A percentile compares a stretch with the other conserved stretches of the same genome.
phyloP scores from a whole-genome alignment of 2,113 vertebrate genomes.

The Mixornis gularis region DNA sequence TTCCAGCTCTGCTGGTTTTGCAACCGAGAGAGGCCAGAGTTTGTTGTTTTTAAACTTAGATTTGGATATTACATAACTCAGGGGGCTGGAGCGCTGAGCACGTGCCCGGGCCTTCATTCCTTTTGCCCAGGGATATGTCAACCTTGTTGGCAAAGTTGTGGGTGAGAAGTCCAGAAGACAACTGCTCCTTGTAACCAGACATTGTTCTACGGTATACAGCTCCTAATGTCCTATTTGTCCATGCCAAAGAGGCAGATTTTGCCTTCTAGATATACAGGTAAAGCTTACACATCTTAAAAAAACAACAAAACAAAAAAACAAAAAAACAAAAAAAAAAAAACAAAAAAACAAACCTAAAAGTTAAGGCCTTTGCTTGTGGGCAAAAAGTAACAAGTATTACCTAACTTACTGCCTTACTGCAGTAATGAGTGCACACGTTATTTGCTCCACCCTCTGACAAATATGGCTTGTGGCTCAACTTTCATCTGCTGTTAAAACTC shows the following conservation, averaged over 20 bases:
- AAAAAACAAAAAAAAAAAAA: too few relatives aligned
- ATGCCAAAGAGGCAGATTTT: background rate
- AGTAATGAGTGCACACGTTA: background rate
- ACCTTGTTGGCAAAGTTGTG: background rate
- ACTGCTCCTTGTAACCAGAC: background rate
- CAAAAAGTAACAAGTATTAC: background rate
- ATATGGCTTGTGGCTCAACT: background rate
- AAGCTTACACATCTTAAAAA: background rate
- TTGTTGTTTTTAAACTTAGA: background rate
- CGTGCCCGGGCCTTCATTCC: background rate
- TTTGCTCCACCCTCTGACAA: background rate
- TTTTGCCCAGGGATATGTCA: background rate
- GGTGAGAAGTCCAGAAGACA: background rate
- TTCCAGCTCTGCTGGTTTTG: conserved; percentile 34
- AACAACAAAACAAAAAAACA: too few relatives aligned
- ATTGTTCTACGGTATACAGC: background rate
- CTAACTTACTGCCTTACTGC: background rate
- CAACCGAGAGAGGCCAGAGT: background rate
- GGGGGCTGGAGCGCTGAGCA: background rate
- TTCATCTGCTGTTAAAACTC: background rate
- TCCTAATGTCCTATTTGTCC: background rate
- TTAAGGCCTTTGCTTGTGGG: background rate
- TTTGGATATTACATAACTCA: background rate
- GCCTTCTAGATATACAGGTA: background rate
- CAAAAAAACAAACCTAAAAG: background rate